Evolutionary conservation across 2,797 vertebrate species (phyloP), one percentile per base, ranked within the genome.

Genomic region (Nyctalus aviator): DNA sequence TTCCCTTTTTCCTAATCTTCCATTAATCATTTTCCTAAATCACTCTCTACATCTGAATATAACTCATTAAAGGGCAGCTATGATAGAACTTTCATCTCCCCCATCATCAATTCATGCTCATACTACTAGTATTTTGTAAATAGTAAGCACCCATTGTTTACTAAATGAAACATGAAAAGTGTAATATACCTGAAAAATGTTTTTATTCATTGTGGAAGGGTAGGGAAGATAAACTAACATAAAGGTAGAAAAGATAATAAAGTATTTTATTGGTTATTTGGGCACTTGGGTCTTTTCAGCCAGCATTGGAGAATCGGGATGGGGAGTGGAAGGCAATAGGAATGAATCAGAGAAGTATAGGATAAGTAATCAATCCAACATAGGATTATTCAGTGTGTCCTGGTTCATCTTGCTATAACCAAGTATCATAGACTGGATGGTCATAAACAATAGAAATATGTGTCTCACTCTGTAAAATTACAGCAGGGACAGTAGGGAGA

Each of bases 11-110:
- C 30, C 27, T 55, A 72, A n/a, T 81, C n/a, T 66, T 79, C 35
- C 53, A 44, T 72, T 93, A 75, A 46, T 64, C 7, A 64, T 72
- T 84, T 90, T 35, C 69, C 88, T 46, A 89, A 57, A 68, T 81
- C 21, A 44, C 9, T 72, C 32, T 84, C n/a, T 14, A 13, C 4
- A 21, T 64, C 23, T 92, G 18, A 73, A 37, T 55, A 50, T 32
- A 84, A 69, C 12, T 78, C 32, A 73, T 37, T 48, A 20, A 20
- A 84, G 37, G n/a, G 44, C 59, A 64, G n/a, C 37, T 20, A 41
- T 50, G 73, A 41, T 23, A 4, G 35, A 6, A 55, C 68, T 94
- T 84, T 84, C 46, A 72, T 17, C 7, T 0, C 13, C 27, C 30
- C 27, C 30, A 73, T 59, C 7, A 44, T 87, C 21, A 78, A 46